Conservation (phyloP, 2,888 invertebrate species). For the Beris chalybata region DNA sequence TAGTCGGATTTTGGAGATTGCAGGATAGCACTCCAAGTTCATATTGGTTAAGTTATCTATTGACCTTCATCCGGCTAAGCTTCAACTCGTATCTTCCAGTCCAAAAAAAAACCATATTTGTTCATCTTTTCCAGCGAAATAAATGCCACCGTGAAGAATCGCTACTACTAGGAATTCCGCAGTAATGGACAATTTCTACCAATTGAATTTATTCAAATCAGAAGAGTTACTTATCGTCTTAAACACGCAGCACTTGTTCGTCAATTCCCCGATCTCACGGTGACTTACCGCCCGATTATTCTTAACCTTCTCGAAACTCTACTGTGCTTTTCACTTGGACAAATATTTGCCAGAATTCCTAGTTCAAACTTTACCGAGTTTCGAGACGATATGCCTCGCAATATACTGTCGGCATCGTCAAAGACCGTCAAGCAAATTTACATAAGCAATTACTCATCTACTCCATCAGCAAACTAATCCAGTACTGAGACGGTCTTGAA, state of each 20-base stretch:
- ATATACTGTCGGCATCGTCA: slow-evolving; percentile 21
- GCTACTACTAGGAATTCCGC: no score
- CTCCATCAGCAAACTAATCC: slow-evolving; percentile 20
- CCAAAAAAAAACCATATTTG: no score
- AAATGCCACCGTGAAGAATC: no score
- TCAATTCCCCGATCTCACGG: slow-evolving; percentile 21
- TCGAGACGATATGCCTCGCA: slow-evolving; percentile 9
- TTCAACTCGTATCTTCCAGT: no score
- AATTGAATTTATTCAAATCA: no score
- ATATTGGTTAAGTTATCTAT: no score
- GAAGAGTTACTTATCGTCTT: no score
- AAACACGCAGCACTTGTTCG: neutral
- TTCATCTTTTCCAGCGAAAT: no score
- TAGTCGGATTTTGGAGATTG: no score
- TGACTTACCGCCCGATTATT: slow-evolving; percentile 14
- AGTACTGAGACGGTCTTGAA: neutral
- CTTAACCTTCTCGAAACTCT: slow-evolving; percentile 24
- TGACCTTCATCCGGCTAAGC: no score
- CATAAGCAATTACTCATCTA: slow-evolving; percentile 32
- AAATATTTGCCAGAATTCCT: slow-evolving; percentile 21
- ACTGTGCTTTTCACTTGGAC: slow-evolving; percentile 30
- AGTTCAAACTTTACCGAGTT: slow-evolving; percentile 9
- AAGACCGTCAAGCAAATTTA: slow-evolving; percentile 25
- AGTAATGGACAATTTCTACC: no score
- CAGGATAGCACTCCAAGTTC: no score